phyloP scores from a whole-genome alignment of 2,797 vertebrate species.

The Poecilia velifera region DNA sequence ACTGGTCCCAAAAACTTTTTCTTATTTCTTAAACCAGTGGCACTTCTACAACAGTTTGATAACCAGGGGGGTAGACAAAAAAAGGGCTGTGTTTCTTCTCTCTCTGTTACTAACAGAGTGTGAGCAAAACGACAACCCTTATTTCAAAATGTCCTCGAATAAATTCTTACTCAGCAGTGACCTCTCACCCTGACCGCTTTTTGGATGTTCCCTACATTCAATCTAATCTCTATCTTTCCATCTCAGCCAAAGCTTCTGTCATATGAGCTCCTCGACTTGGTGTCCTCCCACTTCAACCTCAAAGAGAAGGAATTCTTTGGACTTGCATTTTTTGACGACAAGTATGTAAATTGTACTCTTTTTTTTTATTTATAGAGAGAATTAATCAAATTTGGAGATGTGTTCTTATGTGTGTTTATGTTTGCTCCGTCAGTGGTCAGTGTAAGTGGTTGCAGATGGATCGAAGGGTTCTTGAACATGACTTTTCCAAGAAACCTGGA shows the following conservation, averaged over 20 bases:
- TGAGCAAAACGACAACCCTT: background rate
- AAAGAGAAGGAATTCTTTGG: conserved; percentile 99
- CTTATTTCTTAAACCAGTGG: background rate
- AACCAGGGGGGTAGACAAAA: background rate
- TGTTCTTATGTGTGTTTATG: background rate
- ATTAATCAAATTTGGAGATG: conserved; percentile 11
- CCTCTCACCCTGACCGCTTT: background rate
- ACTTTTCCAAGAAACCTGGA: conserved; percentile 93
- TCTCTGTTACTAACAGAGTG: background rate
- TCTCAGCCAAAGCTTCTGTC: conserved; percentile 96
- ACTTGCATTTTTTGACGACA: conserved; percentile 93
- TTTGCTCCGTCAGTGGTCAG: conserved; percentile 86
- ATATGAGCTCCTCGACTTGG: conserved; percentile 94
- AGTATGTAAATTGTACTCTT: conserved; percentile 81
- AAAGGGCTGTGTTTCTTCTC: background rate
- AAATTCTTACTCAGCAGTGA: background rate
- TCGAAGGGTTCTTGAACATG: conserved; percentile 95
- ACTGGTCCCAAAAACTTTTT: background rate
- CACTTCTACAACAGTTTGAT: background rate
- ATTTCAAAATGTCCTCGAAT: too few species aligned
- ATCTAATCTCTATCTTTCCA: conserved; percentile 40
- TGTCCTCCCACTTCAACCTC: conserved; percentile 98
- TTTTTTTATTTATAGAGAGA: background rate
- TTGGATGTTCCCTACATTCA: background rate
- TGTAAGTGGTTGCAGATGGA: conserved; percentile 97